Percentiles rank a stretch among this genome's conserved stretches.
Evolutionary conservation across 2,888 invertebrate genomes (phyloP).

Genomic region (Meteorus cinctellus): DNA sequence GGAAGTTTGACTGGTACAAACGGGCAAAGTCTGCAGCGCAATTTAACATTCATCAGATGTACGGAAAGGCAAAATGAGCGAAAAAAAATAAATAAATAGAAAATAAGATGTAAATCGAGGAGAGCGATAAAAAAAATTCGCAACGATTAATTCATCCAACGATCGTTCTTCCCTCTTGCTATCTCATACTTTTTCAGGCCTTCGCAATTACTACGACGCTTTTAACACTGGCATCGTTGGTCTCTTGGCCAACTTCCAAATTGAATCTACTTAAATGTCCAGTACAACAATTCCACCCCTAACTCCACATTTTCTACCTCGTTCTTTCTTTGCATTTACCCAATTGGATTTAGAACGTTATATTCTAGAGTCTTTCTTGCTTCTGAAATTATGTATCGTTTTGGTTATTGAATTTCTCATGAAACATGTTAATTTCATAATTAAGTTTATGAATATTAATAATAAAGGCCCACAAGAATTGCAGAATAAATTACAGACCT

Average conservation of each 20-base stretch:
- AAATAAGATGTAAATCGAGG: slow-evolving; percentile 16
- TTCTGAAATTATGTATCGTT: neutral
- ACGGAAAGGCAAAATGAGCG: slow-evolving; percentile 7
- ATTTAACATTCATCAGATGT: neutral
- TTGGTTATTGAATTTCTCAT: neutral
- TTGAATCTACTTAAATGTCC: slow-evolving; percentile 56
- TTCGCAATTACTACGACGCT: slow-evolving; percentile 16
- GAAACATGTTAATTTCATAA: neutral
- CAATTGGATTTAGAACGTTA: neutral
- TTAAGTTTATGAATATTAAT: neutral
- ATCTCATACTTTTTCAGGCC: slow-evolving; percentile 39
- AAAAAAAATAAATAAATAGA: neutral
- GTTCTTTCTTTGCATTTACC: neutral
- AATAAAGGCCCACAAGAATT: neutral
- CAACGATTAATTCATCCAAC: slow-evolving; percentile 57
- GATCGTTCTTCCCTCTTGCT: slow-evolving; percentile 55
- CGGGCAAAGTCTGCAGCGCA: neutral
- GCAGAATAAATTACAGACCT: neutral
- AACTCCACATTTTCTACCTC: neutral
- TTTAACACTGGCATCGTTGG: slow-evolving; percentile 27
- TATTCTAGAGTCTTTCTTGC: neutral
- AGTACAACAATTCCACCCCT: neutral
- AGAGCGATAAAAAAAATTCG: slow-evolving; percentile 21
- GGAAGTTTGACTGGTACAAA: neutral
- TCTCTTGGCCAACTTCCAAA: slow-evolving; percentile 56